Evolutionary conservation across 2,113 vertebrate genomes (phyloP).

Genomic region (Pachyramphus minor): DNA sequence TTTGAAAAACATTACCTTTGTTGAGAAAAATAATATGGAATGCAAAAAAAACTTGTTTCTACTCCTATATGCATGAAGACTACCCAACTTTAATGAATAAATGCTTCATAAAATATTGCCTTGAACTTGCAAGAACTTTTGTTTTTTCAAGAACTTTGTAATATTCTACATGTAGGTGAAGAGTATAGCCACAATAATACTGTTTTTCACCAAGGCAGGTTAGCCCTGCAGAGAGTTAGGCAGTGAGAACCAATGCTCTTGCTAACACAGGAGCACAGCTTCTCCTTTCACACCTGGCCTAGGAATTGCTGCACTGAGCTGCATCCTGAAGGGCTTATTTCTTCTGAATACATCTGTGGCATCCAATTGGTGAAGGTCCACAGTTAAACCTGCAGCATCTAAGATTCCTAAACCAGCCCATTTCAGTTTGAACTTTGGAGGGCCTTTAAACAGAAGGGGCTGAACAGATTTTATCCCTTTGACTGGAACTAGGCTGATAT

Average conservation of each 20-base stretch:
- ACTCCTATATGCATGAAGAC: not conserved
- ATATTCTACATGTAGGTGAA: not conserved
- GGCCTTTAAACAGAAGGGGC: not conserved
- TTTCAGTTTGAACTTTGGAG: not conserved
- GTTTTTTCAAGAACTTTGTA: not conserved
- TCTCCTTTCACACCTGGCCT: not conserved
- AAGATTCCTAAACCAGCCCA: not conserved
- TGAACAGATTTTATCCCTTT: not conserved
- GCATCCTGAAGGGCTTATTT: not conserved
- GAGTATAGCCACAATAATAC: rapidly evolving
- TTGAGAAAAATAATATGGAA: not conserved
- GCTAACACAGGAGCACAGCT: not conserved
- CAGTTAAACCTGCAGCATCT: not conserved
- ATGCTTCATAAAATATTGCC: not conserved
- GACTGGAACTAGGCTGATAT: not conserved
- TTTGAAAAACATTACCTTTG: not conserved
- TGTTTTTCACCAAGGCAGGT: not conserved
- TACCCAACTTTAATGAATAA: not conserved
- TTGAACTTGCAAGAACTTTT: not conserved
- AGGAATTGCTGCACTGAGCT: not conserved
- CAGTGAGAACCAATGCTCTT: not conserved
- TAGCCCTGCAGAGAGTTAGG: not conserved
- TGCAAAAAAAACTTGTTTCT: not conserved
- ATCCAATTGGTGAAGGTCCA: not conserved
- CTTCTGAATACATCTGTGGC: not conserved